Base-by-base conservation (phyloP, 1,140 invertebrate species). In the Drosophila pachea region DNA sequence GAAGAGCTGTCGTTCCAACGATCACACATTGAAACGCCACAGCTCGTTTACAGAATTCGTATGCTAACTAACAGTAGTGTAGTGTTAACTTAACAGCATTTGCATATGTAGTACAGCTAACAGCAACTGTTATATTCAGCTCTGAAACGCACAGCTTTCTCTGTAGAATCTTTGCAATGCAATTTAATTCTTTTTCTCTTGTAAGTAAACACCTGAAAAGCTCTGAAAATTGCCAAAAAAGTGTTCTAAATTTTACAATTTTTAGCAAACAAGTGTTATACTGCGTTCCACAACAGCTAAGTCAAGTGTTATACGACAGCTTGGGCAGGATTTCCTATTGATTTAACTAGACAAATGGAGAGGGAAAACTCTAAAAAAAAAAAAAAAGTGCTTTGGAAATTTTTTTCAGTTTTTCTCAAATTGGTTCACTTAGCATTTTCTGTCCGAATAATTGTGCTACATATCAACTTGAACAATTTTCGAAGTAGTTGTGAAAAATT, bases 161-260 rank as follows among this genome's bases (percentile, higher is more conserved):
- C n/a, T 58, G 54, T 50, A 35, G 7, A 42, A 50, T 22, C 3
- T 22, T 22, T 3, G 22, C 22, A 29, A 3, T 65, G n/a, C 4
- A n/a, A 12, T 6, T 43, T 14, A 2, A 42, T 33, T 33, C 50
- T 50, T 11, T 42, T 42, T 36, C 11, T 42, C 42, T 11, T 38
- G 32, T 68, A 50, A 63, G 45, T 56, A 31, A 33, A 35, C 9
- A n/a, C 45, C 45, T 4, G 9, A 9, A 36, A 73, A 83, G 78
- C 78, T 74, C 71, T 71, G 56, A 58, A 49, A 67, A 63, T 50
- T 55, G 14, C 65, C 6, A 43, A 36, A 32, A 38, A 29, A 11
- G 7, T 47, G 45, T 47, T 47, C 7, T 1, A 29, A 1, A 29
- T 7, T 14, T 29, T 47, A 29, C 7, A 8, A 8, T 9, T 9